Conservation (phyloP, 2,888 invertebrate genomes). For the Ramazzottius varieornatus region DNA sequence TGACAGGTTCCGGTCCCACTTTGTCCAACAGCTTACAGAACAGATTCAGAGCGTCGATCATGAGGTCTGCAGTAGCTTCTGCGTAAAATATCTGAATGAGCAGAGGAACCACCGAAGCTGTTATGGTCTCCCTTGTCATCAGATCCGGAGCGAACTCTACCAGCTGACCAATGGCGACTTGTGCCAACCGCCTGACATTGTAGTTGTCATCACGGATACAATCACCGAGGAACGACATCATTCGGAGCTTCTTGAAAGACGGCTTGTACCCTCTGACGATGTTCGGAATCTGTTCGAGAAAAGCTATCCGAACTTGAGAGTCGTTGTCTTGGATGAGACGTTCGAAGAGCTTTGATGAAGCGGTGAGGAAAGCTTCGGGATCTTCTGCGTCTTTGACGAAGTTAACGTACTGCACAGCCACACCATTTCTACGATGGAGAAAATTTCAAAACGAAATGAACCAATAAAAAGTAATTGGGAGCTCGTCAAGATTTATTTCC, state of each 20-base stretch:
- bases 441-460: too few relatives aligned
- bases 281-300: neutral
- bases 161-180: constrained; percentile 1
- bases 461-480: too few relatives aligned
- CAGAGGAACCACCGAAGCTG: neutral
- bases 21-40: neutral
- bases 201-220: neutral
- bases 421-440: neutral
- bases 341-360: neutral
- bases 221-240: neutral
- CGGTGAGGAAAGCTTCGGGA: neutral
- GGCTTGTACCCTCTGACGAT: neutral
- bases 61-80: neutral
- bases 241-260: neutral
- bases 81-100: constrained; percentile 1
- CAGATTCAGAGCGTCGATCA: neutral
- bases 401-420: constrained; percentile 3
- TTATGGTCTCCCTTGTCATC: neutral
- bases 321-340: neutral
- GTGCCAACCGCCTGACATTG: neutral
- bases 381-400: neutral
- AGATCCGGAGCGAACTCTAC: neutral
- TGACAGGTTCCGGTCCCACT: neutral
- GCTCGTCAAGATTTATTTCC: too few relatives aligned
- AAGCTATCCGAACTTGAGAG: neutral